Conservation (phyloP, 2,113 vertebrate genomes). For the Gorilla gorilla region DNA sequence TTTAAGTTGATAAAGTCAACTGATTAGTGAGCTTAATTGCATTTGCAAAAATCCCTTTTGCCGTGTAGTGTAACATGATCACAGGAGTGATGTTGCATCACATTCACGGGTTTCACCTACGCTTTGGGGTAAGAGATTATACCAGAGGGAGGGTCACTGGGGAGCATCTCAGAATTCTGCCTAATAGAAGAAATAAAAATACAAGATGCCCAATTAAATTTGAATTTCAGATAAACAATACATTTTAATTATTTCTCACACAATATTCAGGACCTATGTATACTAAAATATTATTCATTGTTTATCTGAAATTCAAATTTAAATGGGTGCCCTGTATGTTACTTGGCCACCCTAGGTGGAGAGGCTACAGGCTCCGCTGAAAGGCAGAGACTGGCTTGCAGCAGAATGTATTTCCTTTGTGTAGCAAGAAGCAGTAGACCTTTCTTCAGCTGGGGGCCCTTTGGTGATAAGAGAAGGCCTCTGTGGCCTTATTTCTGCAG, state of each 20-base stretch:
- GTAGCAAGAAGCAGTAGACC: neutral
- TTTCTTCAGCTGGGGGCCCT: conserved; percentile 47
- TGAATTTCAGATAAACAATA: neutral
- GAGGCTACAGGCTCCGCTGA: neutral
- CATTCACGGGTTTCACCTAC: neutral
- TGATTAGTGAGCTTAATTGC: conserved; percentile 20
- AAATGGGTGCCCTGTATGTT: neutral
- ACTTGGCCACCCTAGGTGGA: neutral
- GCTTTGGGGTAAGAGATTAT: neutral
- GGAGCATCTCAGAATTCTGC: neutral
- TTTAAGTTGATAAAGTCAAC: neutral
- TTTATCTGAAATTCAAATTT: conserved; percentile 27
- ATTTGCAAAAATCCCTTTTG: neutral
- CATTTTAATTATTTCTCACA: neutral
- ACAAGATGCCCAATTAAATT: neutral
- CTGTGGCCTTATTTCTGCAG: conserved; percentile 47
- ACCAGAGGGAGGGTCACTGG: neutral
- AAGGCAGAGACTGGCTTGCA: neutral
- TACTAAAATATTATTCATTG: neutral
- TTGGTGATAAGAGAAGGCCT: conserved; percentile 57
- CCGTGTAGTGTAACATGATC: neutral
- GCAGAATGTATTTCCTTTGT: conserved; percentile 9
- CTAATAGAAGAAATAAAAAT: neutral
- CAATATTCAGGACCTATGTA: neutral
- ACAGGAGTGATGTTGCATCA: neutral